Evolutionary conservation across 2,888 invertebrate genomes (phyloP).

Genomic region (Digitonthophagus gazella): DNA sequence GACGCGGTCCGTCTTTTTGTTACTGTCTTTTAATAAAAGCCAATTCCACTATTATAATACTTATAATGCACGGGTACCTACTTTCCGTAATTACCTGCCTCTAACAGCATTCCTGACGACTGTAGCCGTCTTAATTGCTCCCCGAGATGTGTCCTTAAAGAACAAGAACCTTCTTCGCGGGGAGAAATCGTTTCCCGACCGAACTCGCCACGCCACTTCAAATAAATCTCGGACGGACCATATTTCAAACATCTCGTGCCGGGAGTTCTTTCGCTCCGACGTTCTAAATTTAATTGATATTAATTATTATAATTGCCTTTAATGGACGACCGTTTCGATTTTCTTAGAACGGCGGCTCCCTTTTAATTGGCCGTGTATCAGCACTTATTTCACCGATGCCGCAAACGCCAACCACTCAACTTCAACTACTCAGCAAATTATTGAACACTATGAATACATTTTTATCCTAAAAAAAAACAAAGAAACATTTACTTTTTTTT

Average conservation of each 20-base stretch:
- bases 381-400: not conserved
- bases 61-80: conserved; percentile 14
- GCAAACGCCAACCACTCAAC: not conserved
- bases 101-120: conserved; percentile 19
- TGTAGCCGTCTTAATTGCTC: conserved; percentile 20
- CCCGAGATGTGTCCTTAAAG: conserved; percentile 8
- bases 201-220: not conserved
- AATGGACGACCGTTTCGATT: not conserved
- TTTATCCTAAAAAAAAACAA: too few relatives aligned
- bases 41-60: not conserved
- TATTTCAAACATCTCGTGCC: not conserved
- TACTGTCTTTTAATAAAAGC: conserved; percentile 1
- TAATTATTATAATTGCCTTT: not conserved
- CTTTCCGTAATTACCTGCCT: conserved; percentile 18
- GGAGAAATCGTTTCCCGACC: not conserved
- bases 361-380: not conserved
- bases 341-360: not conserved
- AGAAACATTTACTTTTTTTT: too few relatives aligned
- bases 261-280: not conserved
- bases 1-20: not conserved
- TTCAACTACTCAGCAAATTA: not conserved
- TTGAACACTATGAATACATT: not conserved
- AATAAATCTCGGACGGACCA: not conserved
- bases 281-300: not conserved
- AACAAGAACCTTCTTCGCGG: not conserved